Percentiles rank a stretch among this genome's conserved stretches.
These are phyloP conservation scores for Cyanistes caeruleus DNA, from an alignment of 2,113 vertebrate genomes.

Conservation along the genomic window DNA sequence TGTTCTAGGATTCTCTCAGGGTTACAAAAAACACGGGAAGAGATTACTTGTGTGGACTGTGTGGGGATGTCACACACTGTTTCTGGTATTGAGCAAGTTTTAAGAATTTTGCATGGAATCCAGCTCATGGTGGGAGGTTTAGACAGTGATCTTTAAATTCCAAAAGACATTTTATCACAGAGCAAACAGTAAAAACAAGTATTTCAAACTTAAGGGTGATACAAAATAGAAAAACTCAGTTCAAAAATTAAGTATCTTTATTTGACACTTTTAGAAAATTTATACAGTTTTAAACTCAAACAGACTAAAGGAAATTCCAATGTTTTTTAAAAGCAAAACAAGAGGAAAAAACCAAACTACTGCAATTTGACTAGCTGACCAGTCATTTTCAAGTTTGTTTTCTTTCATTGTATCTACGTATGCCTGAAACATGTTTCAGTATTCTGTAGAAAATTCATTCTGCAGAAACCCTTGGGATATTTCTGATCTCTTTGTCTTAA, in stretches of 20 bases:
- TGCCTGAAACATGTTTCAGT: not conserved
- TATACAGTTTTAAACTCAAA: conserved; percentile 8
- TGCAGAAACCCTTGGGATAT: not conserved
- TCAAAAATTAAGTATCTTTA: conserved; percentile 47
- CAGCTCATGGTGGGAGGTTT: not conserved
- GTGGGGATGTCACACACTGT: not conserved
- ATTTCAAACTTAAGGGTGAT: not conserved
- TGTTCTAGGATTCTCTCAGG: not conserved
- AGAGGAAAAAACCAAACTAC: fast-evolving
- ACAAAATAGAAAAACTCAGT: not conserved
- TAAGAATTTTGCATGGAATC: not conserved
- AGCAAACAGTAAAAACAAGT: not conserved
- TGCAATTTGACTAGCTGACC: not conserved
- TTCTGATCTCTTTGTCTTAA: not conserved
- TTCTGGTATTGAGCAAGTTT: not conserved
- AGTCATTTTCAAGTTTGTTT: not conserved
- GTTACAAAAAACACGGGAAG: not conserved
- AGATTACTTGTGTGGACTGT: fast-evolving
- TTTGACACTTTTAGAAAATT: conserved; percentile 38
- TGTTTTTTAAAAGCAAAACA: not conserved
- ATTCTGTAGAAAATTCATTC: not conserved
- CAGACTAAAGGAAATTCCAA: not conserved
- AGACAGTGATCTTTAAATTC: fast-evolving
- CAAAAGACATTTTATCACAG: not conserved
- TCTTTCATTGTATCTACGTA: not conserved